phyloP scores from a whole-genome alignment of 2,113 vertebrate species.

The Prietella phreatophila region DNA sequence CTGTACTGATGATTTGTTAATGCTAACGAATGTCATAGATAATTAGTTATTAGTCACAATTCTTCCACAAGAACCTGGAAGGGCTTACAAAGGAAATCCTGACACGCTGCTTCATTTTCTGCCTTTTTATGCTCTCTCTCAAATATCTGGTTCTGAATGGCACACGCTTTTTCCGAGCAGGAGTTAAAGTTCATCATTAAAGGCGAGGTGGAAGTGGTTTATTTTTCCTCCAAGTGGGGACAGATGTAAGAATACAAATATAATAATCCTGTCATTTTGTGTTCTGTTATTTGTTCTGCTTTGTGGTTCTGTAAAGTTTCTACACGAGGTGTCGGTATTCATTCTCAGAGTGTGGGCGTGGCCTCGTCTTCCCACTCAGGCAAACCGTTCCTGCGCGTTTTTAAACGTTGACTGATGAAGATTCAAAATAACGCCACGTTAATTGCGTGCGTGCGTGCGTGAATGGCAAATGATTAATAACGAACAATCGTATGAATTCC shows the following conservation, averaged over 20 bases:
- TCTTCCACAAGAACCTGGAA: neutral
- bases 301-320: neutral
- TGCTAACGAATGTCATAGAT: neutral
- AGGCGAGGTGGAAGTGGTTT: neutral
- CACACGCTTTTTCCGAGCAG: neutral
- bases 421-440: neutral
- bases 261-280: neutral
- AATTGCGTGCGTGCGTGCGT: no score
- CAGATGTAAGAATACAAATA: neutral
- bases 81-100: neutral
- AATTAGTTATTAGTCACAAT: neutral
- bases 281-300: neutral
- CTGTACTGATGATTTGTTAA: neutral
- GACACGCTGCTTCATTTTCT: neutral
- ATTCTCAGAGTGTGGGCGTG: neutral
- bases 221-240: neutral
- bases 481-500: neutral
- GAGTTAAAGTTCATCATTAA: neutral
- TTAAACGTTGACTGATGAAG: neutral
- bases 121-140: neutral
- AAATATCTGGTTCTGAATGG: neutral
- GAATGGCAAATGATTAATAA: neutral
- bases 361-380: neutral
- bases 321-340: neutral
- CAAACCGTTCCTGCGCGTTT: neutral